phyloP scores from a whole-genome alignment of 2,797 vertebrate species.

The Fundulus diaphanus region DNA sequence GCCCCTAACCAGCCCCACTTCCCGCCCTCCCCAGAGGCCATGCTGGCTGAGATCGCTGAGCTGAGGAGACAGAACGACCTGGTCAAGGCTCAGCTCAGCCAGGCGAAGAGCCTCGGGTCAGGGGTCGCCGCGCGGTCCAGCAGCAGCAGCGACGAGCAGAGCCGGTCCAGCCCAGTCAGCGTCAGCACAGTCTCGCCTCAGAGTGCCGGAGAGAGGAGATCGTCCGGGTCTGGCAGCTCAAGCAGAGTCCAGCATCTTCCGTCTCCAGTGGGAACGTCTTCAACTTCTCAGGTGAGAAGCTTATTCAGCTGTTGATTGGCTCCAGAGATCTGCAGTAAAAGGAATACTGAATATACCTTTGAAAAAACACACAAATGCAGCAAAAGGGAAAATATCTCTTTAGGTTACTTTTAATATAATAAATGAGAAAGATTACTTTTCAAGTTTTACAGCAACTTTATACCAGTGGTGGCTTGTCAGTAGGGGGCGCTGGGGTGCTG shows the following conservation, averaged over 20 bases:
- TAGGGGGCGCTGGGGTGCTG: too few species aligned
- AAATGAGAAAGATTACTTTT: too few species aligned
- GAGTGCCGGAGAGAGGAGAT: conserved; percentile 34
- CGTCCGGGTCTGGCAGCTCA: conserved; percentile 22
- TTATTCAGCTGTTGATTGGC: not conserved
- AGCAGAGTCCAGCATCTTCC: conserved; percentile 18
- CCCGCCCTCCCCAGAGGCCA: conserved; percentile 58
- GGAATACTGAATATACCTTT: too few species aligned
- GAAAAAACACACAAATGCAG: too few species aligned
- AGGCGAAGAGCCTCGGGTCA: conserved; percentile 42
- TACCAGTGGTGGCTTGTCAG: too few species aligned
- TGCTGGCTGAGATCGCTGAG: conserved; percentile 83
- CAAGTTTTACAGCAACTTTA: too few species aligned
- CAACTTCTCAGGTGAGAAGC: conserved; percentile 55
- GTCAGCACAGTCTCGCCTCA: conserved; percentile 40
- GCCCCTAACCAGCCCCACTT: conserved; percentile 24
- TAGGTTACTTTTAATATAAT: too few species aligned
- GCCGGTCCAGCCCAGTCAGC: conserved; percentile 31
- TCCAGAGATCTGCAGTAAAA: not conserved
- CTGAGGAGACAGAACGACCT: conserved; percentile 84
- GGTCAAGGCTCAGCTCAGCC: conserved; percentile 83
- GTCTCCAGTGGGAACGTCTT: conserved; percentile 28
- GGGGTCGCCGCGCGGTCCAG: not conserved
- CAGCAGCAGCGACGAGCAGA: conserved; percentile 14
- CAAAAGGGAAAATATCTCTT: too few species aligned